Conservation (phyloP, 2,797 vertebrate species). For the Cottoperca gobio region DNA sequence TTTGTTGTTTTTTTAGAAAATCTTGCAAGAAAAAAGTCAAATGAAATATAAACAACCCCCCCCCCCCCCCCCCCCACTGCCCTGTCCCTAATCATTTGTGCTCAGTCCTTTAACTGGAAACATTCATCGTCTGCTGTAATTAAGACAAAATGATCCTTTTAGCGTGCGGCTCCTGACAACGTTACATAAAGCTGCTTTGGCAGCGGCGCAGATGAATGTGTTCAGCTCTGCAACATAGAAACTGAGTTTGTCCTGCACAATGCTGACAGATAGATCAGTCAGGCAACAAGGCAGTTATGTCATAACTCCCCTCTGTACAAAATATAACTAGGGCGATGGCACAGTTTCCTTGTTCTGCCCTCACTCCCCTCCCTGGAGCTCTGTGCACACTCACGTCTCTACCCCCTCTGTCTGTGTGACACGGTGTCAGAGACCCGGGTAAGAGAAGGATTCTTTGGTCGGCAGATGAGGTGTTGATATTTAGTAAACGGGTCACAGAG, state of each 20-base stretch:
- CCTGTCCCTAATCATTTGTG: neutral
- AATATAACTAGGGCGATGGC: slow-evolving; percentile 80
- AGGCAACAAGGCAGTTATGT: slow-evolving; percentile 76
- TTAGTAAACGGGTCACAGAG: slow-evolving; percentile 41
- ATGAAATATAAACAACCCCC: neutral
- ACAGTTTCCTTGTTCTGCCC: slow-evolving; percentile 62
- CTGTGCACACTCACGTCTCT: slow-evolving; percentile 36
- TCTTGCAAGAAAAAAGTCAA: neutral
- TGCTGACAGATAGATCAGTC: slow-evolving; percentile 62
- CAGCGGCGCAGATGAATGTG: slow-evolving; percentile 56
- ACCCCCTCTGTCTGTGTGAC: slow-evolving; percentile 34
- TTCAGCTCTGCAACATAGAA: slow-evolving; percentile 54
- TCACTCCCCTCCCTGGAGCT: slow-evolving; percentile 7
- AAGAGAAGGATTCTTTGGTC: no score
- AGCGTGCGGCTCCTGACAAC: slow-evolving; percentile 57
- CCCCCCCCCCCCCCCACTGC: no score
- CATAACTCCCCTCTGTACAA: slow-evolving; percentile 71
- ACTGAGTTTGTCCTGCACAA: slow-evolving; percentile 62
- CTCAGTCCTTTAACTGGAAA: slow-evolving; percentile 4
- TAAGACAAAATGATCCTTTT: no score
- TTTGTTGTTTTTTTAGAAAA: neutral
- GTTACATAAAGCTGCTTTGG: slow-evolving; percentile 72
- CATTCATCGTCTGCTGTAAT: no score
- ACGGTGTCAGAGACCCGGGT: slow-evolving; percentile 41
- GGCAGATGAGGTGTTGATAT: slow-evolving; percentile 49